phyloP scores from a whole-genome alignment of 1,140 invertebrate genomes.

The Hyles euphorbiae region DNA sequence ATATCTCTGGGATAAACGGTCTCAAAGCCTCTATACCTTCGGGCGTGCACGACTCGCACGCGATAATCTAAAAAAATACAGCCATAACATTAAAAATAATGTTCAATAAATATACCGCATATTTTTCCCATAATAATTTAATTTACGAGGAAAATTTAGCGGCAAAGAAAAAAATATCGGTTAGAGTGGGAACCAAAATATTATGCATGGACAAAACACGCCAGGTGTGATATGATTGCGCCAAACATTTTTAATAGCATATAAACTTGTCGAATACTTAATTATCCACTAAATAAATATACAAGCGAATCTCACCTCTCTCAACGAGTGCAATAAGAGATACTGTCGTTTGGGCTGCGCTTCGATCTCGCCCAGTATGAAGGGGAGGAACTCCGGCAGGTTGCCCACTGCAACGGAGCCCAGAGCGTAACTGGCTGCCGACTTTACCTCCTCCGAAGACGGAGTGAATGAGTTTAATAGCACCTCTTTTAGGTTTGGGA shows the following conservation, averaged over 20 bases:
- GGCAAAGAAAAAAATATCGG: too few species aligned
- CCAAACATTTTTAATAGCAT: background rate
- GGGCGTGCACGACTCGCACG: conserved; percentile 87
- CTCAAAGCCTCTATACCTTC: conserved; percentile 86
- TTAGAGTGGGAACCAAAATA: too few species aligned
- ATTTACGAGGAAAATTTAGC: too few species aligned
- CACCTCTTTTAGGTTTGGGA: conserved; percentile 83
- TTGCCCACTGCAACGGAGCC: conserved; percentile 97
- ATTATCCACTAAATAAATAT: background rate
- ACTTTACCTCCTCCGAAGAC: conserved; percentile 92
- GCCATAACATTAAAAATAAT: background rate
- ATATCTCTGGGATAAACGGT: conserved; percentile 92
- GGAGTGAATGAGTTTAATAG: conserved; percentile 87
- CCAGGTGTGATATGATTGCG: background rate
- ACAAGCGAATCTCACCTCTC: conserved; percentile 86
- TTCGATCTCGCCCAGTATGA: conserved; percentile 96
- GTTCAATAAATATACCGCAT: too few species aligned
- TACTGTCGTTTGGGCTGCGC: conserved; percentile 96
- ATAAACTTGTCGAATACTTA: too few species aligned
- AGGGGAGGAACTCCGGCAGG: conserved; percentile 93
- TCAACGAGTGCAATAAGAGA: conserved; percentile 95
- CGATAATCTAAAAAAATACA: conserved; percentile 82
- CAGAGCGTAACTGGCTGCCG: conserved; percentile 96
- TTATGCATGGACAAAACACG: background rate
- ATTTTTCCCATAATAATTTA: too few species aligned